Conservation (phyloP, 2,797 vertebrate species). For the Tokudaia tokunoshimensis region DNA sequence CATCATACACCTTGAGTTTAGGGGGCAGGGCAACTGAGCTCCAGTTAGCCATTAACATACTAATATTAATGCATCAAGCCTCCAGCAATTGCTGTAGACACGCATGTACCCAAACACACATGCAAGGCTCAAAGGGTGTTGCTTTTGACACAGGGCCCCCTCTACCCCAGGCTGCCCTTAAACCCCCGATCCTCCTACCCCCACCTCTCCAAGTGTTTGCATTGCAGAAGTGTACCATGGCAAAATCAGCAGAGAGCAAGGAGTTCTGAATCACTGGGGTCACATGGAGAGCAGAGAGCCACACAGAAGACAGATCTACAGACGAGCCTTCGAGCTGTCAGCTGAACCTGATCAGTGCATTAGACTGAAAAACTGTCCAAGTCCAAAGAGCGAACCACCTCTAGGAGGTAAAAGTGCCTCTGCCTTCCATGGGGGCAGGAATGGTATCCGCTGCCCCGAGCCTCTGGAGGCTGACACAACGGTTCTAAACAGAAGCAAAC, state of each 20-base stretch:
- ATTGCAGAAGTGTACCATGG: background rate
- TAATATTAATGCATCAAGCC: background rate
- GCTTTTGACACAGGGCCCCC: background rate
- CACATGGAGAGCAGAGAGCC: background rate
- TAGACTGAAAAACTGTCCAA: background rate
- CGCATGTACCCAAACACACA: background rate
- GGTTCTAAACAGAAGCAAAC: background rate
- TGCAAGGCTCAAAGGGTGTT: slow-evolving; percentile 1
- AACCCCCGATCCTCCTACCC: background rate
- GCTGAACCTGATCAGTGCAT: background rate
- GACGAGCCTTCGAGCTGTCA: background rate
- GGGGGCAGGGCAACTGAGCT: background rate
- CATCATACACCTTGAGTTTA: background rate
- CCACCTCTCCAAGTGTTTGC: background rate
- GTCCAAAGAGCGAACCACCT: background rate
- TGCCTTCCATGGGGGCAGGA: background rate
- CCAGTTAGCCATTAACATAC: background rate
- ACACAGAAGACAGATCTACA: too few relatives aligned
- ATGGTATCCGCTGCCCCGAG: background rate
- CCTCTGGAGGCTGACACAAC: background rate
- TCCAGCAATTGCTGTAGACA: background rate
- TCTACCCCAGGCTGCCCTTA: background rate
- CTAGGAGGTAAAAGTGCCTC: background rate
- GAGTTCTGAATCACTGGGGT: background rate
- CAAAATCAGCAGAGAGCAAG: background rate